These are phyloP conservation scores for Baryphthengus martii DNA, from an alignment of 2,113 vertebrate species.

Conservation along the genomic window DNA sequence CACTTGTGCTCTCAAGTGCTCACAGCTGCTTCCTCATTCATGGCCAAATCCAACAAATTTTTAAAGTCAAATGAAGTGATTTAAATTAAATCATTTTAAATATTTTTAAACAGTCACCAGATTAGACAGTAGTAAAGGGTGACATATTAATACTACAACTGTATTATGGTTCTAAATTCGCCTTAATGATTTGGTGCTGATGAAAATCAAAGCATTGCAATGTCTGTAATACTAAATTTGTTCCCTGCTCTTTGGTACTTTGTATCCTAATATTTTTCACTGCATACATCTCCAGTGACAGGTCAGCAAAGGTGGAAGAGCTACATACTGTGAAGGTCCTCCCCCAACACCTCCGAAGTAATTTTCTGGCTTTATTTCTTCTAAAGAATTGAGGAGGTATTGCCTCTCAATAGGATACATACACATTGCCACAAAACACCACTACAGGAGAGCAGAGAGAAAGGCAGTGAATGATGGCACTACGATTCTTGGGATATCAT, in stretches of 20 bases:
- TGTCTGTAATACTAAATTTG: background rate
- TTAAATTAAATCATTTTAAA: background rate
- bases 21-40: background rate
- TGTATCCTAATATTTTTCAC: background rate
- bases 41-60: background rate
- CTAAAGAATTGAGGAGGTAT: background rate
- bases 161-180: background rate
- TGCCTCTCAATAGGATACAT: background rate
- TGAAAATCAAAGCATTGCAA: background rate
- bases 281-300: background rate
- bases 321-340: rapidly evolving
- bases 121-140: background rate
- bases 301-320: background rate
- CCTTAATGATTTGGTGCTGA: background rate
- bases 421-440: background rate
- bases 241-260: background rate
- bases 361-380: background rate
- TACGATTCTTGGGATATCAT: background rate
- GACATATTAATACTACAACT: background rate
- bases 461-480: rapidly evolving
- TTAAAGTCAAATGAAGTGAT: background rate
- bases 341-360: background rate
- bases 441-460: background rate
- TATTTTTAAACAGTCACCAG: background rate
- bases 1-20: background rate